Evolutionary conservation across 2,888 invertebrate genomes (phyloP).

Genomic region (Uropetala carovei): DNA sequence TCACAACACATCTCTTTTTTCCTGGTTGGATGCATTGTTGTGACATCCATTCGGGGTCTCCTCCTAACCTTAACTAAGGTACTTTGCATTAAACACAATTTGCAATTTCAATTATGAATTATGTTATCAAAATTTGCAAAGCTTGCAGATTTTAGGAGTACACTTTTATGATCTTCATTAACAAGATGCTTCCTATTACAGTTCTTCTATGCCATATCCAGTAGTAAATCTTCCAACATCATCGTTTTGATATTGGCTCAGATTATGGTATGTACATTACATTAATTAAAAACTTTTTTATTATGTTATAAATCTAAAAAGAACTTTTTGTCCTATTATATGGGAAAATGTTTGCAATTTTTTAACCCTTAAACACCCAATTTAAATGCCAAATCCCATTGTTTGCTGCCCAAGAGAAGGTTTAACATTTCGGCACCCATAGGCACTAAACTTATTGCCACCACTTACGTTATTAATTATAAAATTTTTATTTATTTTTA

Average conservation of each 20-base stretch:
- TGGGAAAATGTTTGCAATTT: too few relatives aligned
- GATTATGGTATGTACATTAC: slow-evolving; percentile 87
- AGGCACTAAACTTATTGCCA: too few relatives aligned
- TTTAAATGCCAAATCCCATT: too few relatives aligned
- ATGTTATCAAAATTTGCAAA: not conserved
- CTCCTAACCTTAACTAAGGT: slow-evolving; percentile 98
- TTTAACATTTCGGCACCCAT: too few relatives aligned
- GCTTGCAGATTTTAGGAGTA: not conserved
- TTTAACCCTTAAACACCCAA: too few relatives aligned
- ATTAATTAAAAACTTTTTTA: not conserved
- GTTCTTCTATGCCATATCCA: slow-evolving; percentile 99
- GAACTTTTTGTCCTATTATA: too few relatives aligned
- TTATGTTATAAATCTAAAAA: not conserved
- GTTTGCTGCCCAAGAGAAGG: too few relatives aligned
- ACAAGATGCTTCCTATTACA: slow-evolving; percentile 76
- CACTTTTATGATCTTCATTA: slow-evolving; percentile 5
- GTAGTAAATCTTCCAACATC: slow-evolving; percentile 98
- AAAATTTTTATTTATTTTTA: too few relatives aligned
- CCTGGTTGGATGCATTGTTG: slow-evolving; percentile 97
- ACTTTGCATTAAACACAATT: slow-evolving; percentile 68
- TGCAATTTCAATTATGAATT: slow-evolving; percentile 29
- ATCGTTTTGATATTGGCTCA: slow-evolving; percentile 97
- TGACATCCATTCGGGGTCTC: slow-evolving; percentile 97
- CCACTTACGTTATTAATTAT: too few relatives aligned
- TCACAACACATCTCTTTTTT: slow-evolving; percentile 99